Evolutionary conservation across 2,113 vertebrate species (phyloP).

Genomic region (Barnardius zonarius): DNA sequence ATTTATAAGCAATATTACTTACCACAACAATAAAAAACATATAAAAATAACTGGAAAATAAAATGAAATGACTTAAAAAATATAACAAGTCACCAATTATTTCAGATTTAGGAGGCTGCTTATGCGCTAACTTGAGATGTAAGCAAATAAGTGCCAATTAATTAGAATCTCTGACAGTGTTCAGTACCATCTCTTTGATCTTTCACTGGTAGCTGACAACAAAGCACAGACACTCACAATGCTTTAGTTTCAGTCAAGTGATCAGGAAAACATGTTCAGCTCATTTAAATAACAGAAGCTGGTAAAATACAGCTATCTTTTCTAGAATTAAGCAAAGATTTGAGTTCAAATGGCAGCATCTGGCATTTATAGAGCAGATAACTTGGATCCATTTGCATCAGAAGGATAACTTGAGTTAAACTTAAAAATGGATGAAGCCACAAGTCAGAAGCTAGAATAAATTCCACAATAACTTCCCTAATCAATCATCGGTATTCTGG

Average conservation of each 20-base stretch:
- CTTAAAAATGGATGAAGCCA: conserved; percentile 49
- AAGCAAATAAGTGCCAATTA: conserved; percentile 28
- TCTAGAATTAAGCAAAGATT: conserved; percentile 44
- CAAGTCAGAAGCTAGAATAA: conserved; percentile 17
- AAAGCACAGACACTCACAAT: conserved; percentile 49
- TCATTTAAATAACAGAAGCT: conserved; percentile 69
- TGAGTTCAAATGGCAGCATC: conserved; percentile 54
- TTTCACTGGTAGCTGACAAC: conserved; percentile 41
- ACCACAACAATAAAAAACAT: too few species aligned
- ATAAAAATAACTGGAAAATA: not conserved
- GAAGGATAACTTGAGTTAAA: conserved; percentile 46
- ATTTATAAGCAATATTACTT: too few species aligned
- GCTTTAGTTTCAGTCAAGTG: conserved; percentile 61
- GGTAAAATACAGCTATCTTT: conserved; percentile 60
- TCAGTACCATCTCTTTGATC: conserved; percentile 27
- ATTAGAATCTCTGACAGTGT: conserved; percentile 12
- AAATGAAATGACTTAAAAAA: not conserved
- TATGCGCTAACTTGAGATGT: conserved; percentile 28
- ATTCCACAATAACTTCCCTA: conserved; percentile 1
- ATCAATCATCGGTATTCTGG: not conserved
- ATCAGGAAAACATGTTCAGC: conserved; percentile 35
- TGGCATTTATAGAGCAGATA: conserved; percentile 61
- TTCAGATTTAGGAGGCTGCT: conserved; percentile 12
- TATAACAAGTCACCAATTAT: conserved; percentile 1
- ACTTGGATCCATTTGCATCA: conserved; percentile 51